phyloP scores from a whole-genome alignment of 2,888 invertebrate species.

The Nomada fucata region DNA sequence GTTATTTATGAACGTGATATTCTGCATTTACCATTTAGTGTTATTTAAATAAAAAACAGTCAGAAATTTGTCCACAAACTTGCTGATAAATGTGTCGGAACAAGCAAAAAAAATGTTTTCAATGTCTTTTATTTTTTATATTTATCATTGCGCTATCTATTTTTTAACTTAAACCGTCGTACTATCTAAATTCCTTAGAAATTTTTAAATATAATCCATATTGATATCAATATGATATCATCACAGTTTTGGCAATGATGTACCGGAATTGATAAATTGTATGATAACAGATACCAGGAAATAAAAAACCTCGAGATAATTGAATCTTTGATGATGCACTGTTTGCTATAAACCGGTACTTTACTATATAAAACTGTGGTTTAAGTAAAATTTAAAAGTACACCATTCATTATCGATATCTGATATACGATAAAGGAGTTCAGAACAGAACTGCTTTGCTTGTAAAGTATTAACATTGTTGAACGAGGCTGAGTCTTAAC shows the following conservation, averaged over 20 bases:
- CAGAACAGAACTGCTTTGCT: neutral
- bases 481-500: neutral
- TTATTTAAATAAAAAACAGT: no score
- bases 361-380: conserved; percentile 18
- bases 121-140: no score
- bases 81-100: no score
- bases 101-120: no score
- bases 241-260: neutral
- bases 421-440: neutral
- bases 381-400: neutral
- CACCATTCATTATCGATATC: neutral
- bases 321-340: neutral
- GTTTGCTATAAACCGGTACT: conserved; percentile 1
- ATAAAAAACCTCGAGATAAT: neutral
- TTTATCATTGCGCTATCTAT: no score
- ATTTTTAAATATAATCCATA: no score
- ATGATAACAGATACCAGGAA: neutral
- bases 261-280: conserved; percentile 6
- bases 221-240: no score
- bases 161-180: no score
- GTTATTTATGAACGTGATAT: no score
- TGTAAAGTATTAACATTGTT: neutral
- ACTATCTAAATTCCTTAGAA: no score
- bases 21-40: no score
- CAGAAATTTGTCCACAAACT: no score